Conservation (phyloP, 2,797 vertebrate genomes). For the Neosilurus hyrtlii region DNA sequence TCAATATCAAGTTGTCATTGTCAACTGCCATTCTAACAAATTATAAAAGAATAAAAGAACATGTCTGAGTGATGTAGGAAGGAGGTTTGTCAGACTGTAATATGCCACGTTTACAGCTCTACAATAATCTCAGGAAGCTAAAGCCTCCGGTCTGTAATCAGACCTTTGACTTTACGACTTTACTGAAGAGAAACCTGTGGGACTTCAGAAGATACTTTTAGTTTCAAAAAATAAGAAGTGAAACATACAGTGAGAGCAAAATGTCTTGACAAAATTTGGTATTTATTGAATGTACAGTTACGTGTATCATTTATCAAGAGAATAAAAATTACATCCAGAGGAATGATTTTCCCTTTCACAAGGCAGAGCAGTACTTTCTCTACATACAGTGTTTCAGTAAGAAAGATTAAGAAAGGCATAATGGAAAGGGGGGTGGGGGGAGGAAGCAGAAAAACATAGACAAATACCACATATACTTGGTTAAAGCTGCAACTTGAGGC, state of each 20-base stretch:
- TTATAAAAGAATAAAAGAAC: not conserved
- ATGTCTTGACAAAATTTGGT: conserved; percentile 44
- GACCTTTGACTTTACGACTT: not conserved
- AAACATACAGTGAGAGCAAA: not conserved
- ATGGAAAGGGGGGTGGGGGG: conserved; percentile 1
- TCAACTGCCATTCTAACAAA: not conserved
- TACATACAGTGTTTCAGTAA: conserved; percentile 62
- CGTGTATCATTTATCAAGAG: conserved; percentile 62
- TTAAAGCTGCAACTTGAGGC: conserved; percentile 51
- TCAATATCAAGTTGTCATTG: not conserved
- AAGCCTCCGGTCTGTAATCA: not conserved
- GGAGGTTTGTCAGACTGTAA: not conserved
- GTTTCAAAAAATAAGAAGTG: conserved; percentile 21
- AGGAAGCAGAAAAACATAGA: not conserved
- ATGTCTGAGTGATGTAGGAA: not conserved
- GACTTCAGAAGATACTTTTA: conserved; percentile 16
- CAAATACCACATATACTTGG: conserved; percentile 43
- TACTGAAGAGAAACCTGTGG: not conserved
- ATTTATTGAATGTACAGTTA: conserved; percentile 63
- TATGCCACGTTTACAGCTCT: not conserved
- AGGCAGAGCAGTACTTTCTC: conserved; percentile 56
- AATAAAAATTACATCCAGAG: conserved; percentile 71
- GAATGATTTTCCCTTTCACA: conserved; percentile 67
- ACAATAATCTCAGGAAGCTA: too few species aligned
- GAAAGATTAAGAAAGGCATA: conserved; percentile 9